These are phyloP conservation scores for Bubo bubo DNA, from an alignment of 2,113 vertebrate genomes.

Conservation along the genomic window DNA sequence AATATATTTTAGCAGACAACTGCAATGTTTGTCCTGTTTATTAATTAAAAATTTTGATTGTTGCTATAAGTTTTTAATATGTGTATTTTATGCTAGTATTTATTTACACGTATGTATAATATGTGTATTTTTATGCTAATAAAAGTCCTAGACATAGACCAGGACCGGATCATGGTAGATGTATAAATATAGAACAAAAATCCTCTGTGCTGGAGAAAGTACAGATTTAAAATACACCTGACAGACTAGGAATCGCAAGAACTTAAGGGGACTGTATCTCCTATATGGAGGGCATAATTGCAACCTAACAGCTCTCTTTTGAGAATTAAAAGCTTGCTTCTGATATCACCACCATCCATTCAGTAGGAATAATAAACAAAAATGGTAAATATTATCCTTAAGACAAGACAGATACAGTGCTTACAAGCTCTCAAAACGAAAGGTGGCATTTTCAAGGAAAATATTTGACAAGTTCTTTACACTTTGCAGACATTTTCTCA, in stretches of 20 bases:
- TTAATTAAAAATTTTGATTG: not conserved
- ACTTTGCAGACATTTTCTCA: not conserved
- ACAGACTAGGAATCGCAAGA: not conserved
- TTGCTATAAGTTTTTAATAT: not conserved
- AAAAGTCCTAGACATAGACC: not conserved
- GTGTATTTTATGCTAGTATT: not conserved
- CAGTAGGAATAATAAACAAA: not conserved
- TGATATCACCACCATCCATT: not conserved
- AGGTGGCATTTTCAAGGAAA: not conserved
- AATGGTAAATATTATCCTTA: not conserved
- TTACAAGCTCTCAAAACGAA: not conserved
- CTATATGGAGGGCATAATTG: not conserved
- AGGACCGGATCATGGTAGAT: not conserved
- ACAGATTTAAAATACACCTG: not conserved
- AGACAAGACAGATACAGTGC: not conserved
- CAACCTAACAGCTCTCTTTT: not conserved
- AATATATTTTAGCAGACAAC: not conserved
- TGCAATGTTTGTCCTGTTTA: not conserved
- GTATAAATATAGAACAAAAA: not conserved
- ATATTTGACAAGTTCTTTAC: not conserved
- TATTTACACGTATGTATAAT: not conserved
- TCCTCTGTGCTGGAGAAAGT: not conserved
- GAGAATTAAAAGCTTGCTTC: not conserved
- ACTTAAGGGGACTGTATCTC: not conserved
- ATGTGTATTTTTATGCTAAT: not conserved